A percentile compares a stretch with the other conserved stretches of the same genome.
Conservation (phyloP, 2,797 vertebrate genomes). For the Antrozous pallidus region DNA sequence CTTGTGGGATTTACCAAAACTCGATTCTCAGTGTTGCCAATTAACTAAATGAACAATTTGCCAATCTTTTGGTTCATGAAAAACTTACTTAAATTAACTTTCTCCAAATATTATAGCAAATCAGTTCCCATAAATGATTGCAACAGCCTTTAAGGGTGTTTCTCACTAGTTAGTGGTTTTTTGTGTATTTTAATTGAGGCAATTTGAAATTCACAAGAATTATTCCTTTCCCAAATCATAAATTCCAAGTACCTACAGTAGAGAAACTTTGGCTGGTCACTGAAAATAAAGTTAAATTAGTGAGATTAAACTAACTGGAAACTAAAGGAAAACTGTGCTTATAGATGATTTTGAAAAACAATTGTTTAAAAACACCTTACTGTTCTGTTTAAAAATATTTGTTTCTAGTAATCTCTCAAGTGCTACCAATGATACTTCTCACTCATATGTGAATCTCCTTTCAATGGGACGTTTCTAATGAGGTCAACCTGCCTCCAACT, state of each 20-base stretch:
- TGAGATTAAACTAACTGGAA: neutral
- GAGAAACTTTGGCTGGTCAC: neutral
- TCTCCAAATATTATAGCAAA: neutral
- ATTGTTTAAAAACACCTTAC: neutral
- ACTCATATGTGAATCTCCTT: neutral
- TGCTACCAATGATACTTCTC: neutral
- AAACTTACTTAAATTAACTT: neutral
- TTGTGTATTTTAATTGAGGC: neutral
- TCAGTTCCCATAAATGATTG: neutral
- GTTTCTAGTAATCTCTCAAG: neutral
- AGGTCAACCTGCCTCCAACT: neutral
- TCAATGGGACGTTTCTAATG: neutral
- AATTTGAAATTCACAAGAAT: conserved; percentile 4
- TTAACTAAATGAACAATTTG: neutral
- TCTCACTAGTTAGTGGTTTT: neutral
- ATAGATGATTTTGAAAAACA: neutral
- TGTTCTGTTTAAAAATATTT: neutral
- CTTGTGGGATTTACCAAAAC: neutral
- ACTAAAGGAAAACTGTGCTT: neutral
- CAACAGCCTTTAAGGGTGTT: neutral
- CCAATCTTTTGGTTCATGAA: neutral
- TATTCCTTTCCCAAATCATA: neutral
- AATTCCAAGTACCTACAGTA: neutral
- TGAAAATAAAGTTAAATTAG: neutral
- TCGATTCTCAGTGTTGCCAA: neutral